Conservation (phyloP, 1,140 invertebrate species). For the Achroia grisella region DNA sequence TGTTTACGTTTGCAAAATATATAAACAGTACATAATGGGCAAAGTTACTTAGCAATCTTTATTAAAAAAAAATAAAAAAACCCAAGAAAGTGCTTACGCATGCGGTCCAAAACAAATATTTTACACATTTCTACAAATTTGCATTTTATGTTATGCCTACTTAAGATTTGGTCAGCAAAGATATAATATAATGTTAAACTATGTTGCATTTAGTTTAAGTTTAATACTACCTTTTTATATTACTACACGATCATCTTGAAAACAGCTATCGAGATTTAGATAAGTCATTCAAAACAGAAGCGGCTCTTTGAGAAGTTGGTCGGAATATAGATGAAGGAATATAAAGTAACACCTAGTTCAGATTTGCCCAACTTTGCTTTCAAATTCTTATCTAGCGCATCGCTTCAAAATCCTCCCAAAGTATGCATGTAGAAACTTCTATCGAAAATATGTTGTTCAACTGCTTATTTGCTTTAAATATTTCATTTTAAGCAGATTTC, state of each 20-base stretch:
- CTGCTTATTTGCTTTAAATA: too few species aligned
- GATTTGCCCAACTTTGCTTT: constrained; percentile 20
- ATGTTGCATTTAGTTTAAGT: not conserved
- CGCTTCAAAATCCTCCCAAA: not conserved
- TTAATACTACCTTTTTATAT: constrained; percentile 1
- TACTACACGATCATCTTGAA: constrained; percentile 4
- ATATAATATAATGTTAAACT: constrained; percentile 6
- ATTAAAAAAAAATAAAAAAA: constrained; percentile 18
- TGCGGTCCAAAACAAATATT: constrained; percentile 7
- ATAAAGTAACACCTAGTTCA: constrained; percentile 22
- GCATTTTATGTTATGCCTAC: constrained; percentile 15
- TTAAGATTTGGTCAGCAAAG: constrained; percentile 6
- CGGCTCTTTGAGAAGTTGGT: constrained; percentile 11
- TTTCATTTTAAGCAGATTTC: too few species aligned
- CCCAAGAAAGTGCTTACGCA: constrained; percentile 3
- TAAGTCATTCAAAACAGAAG: constrained; percentile 24
- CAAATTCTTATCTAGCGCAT: constrained; percentile 10
- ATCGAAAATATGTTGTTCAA: too few species aligned
- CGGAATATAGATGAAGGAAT: constrained; percentile 33
- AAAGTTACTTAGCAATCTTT: constrained; percentile 7
- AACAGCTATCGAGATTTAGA: constrained; percentile 22
- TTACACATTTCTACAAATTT: constrained; percentile 12
- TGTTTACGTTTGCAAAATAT: too few species aligned
- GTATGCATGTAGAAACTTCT: too few species aligned
- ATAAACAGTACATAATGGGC: too few species aligned